These are phyloP conservation scores for Gymnoscopelus microlampas DNA, from an alignment of 2,797 vertebrate species.

Conservation along the genomic window DNA sequence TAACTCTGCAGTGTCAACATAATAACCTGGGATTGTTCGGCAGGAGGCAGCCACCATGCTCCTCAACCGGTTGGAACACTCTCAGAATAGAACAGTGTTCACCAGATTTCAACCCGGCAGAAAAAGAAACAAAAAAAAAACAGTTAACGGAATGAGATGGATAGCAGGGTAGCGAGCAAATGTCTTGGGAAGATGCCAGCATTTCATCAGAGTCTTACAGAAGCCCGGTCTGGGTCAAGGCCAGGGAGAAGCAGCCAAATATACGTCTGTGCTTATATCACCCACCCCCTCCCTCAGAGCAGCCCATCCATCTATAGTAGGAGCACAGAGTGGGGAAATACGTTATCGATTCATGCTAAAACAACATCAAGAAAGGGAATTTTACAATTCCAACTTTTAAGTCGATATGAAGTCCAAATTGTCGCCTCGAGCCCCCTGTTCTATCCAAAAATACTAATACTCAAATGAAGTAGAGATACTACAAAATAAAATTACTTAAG, in stretches of 20 bases:
- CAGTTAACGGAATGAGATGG: conserved; percentile 52
- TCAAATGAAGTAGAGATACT: too few relatives aligned
- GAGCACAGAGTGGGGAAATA: conserved; percentile 5
- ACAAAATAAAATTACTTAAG: too few relatives aligned
- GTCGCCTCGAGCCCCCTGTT: background rate
- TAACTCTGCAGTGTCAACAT: conserved; percentile 44
- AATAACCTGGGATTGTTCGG: too few relatives aligned
- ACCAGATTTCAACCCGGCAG: conserved; percentile 29
- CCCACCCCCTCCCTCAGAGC: conserved; percentile 16
- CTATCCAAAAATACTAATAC: too few relatives aligned
- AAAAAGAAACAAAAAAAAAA: conserved; percentile 1
- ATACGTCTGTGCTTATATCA: conserved; percentile 6
- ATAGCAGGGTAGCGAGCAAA: conserved; percentile 36
- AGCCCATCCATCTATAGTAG: conserved; percentile 10
- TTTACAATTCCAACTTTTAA: conserved; percentile 1
- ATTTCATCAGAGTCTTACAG: conserved; percentile 13
- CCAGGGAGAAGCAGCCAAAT: conserved; percentile 23
- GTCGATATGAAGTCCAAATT: background rate
- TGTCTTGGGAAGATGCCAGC: conserved; percentile 16
- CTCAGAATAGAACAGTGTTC: conserved; percentile 55
- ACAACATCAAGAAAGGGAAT: background rate
- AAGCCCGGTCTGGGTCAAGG: conserved; percentile 29
- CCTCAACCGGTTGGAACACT: background rate
- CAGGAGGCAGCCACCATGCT: too few relatives aligned
- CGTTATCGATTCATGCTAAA: conserved; percentile 19